Conservation (phyloP, 2,797 vertebrate genomes). For the Chaetophractus vellerosus region DNA sequence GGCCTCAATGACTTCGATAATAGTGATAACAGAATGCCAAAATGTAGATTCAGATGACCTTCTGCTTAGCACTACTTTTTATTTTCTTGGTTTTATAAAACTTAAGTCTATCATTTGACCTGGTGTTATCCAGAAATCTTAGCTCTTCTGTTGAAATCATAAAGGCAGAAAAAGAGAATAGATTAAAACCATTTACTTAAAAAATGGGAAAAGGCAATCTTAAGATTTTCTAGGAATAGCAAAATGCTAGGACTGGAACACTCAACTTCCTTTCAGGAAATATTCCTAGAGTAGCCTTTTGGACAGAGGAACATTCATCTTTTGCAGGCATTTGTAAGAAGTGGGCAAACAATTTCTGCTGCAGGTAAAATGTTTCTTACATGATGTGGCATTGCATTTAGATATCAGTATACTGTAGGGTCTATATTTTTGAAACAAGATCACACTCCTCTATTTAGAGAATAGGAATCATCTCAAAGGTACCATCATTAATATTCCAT, state of each 20-base stretch:
- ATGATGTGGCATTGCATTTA: background rate
- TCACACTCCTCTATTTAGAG: background rate
- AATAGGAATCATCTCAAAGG: background rate
- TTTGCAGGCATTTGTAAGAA: slow-evolving; percentile 1
- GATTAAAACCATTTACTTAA: slow-evolving; percentile 30
- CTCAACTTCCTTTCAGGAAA: background rate
- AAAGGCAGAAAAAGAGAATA: background rate
- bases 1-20: slow-evolving; percentile 12
- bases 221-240: slow-evolving; percentile 33
- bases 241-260: background rate
- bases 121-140: slow-evolving; percentile 39
- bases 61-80: background rate
- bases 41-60: slow-evolving; percentile 41
- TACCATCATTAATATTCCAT: background rate
- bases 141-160: slow-evolving; percentile 2
- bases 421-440: background rate
- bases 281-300: background rate
- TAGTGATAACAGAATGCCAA: slow-evolving; percentile 58
- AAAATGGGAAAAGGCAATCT: background rate
- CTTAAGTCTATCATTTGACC: slow-evolving; percentile 30
- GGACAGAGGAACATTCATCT: background rate
- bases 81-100: slow-evolving; percentile 66
- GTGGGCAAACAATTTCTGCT: background rate
- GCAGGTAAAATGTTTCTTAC: background rate
- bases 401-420: background rate